Evolutionary conservation across 2,888 invertebrate genomes (phyloP).

Genomic region (Noctua janthina): DNA sequence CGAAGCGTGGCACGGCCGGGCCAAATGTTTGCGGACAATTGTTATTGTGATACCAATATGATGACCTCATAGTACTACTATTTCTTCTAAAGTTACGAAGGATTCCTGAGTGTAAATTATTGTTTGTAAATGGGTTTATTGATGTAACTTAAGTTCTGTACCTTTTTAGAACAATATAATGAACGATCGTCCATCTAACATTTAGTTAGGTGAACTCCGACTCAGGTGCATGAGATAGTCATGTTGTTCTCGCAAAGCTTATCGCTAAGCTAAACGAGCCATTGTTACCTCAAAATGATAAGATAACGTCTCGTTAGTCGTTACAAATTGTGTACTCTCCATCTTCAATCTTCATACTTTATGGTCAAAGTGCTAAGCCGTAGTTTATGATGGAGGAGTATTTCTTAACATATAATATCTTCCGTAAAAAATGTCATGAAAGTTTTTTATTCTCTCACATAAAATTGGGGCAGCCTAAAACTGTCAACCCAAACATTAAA

Average conservation of each 20-base stretch:
- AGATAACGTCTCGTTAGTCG: constrained; percentile 44
- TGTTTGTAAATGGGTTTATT: not conserved
- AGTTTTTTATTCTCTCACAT: constrained; percentile 28
- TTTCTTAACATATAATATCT: constrained; percentile 26
- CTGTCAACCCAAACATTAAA: constrained; percentile 51
- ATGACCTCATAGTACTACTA: constrained; percentile 72
- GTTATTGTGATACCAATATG: constrained; percentile 67
- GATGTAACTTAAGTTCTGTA: not conserved
- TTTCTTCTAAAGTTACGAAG: constrained; percentile 18
- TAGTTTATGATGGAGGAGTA: constrained; percentile 14
- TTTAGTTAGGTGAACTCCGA: not conserved
- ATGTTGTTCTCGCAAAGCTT: constrained; percentile 14
- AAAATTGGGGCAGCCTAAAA: constrained; percentile 36
- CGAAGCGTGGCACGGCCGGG: constrained; percentile 75
- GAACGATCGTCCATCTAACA: constrained; percentile 1
- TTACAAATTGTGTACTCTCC: constrained; percentile 41
- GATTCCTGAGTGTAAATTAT: constrained; percentile 15
- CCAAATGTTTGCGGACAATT: constrained; percentile 75
- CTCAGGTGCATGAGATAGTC: constrained; percentile 9
- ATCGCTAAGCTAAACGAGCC: constrained; percentile 30
- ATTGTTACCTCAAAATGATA: constrained; percentile 41
- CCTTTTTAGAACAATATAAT: not conserved
- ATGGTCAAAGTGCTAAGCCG: constrained; percentile 11
- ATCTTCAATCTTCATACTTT: constrained; percentile 46
- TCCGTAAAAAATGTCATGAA: constrained; percentile 2